Conservation (phyloP, 2,888 invertebrate species). For the Conomelus anceps region DNA sequence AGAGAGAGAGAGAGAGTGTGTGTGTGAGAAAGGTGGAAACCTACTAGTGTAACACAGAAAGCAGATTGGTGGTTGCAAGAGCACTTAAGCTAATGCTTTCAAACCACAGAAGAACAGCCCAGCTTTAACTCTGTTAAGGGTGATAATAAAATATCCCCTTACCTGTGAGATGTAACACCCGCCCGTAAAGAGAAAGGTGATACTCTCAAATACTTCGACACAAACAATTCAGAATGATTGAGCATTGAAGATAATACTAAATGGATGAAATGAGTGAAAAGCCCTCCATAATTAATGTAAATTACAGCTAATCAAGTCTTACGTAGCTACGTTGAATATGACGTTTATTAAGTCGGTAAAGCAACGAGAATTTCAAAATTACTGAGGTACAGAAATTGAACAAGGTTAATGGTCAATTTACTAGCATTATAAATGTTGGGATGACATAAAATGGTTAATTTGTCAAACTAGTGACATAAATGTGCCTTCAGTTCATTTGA, state of each 20-base stretch:
- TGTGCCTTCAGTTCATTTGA: too few species aligned
- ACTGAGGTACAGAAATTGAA: background rate
- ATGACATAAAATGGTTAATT: background rate
- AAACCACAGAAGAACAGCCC: background rate
- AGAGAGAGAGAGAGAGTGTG: background rate
- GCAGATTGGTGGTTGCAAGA: background rate
- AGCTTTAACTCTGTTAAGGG: background rate
- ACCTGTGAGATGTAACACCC: background rate
- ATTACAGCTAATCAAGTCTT: background rate
- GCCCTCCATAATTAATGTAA: background rate
- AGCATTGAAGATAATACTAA: background rate
- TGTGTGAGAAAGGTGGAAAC: background rate
- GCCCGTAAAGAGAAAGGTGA: background rate
- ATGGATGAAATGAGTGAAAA: background rate
- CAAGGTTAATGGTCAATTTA: background rate
- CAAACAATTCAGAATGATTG: background rate
- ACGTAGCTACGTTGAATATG: too few species aligned
- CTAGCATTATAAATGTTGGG: background rate
- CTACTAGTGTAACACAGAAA: background rate
- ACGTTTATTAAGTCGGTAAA: too few species aligned
- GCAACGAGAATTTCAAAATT: too few species aligned
- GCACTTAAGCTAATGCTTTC: background rate
- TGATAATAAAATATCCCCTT: background rate
- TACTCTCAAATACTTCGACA: background rate
- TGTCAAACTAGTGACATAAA: background rate